Evolutionary conservation across 2,113 vertebrate species (phyloP).

Genomic region (Lasiurus cinereus): DNA sequence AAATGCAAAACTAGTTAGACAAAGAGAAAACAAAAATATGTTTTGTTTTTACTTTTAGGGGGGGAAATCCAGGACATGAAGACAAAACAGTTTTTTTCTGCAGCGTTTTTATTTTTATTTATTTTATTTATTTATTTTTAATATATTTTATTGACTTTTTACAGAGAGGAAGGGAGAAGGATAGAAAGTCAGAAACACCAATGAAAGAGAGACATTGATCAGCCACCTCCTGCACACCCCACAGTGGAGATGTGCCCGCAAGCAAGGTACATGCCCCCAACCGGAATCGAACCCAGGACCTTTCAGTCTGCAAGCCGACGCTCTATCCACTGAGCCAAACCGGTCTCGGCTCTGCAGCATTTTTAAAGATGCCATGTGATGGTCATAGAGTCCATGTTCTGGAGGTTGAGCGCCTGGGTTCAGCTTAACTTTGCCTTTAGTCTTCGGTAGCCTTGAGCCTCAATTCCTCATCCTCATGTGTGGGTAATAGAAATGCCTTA

Average conservation of each 20-base stretch:
- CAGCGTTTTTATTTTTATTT: not conserved
- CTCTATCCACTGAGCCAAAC: too few species aligned
- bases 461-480: not conserved
- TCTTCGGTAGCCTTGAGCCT: not conserved
- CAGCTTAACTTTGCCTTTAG: not conserved
- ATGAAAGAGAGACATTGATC: too few species aligned
- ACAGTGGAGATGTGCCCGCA: too few species aligned
- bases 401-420: not conserved
- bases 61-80: slow-evolving; percentile 64
- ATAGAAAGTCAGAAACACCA: too few species aligned
- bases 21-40: slow-evolving; percentile 56
- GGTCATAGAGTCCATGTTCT: not conserved
- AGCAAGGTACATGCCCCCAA: too few species aligned
- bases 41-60: slow-evolving; percentile 36
- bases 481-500: not conserved
- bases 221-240: too few species aligned
- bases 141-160: too few species aligned
- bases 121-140: too few species aligned
- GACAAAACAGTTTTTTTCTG: slow-evolving; percentile 31
- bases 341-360: too few species aligned
- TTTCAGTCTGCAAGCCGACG: too few species aligned
- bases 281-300: too few species aligned
- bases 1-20: slow-evolving; percentile 51
- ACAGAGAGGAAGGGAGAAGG: too few species aligned
- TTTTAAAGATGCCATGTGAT: not conserved